Evolutionary conservation across 1,140 invertebrate species (phyloP).

Genomic region (Arctopsyche grandis): DNA sequence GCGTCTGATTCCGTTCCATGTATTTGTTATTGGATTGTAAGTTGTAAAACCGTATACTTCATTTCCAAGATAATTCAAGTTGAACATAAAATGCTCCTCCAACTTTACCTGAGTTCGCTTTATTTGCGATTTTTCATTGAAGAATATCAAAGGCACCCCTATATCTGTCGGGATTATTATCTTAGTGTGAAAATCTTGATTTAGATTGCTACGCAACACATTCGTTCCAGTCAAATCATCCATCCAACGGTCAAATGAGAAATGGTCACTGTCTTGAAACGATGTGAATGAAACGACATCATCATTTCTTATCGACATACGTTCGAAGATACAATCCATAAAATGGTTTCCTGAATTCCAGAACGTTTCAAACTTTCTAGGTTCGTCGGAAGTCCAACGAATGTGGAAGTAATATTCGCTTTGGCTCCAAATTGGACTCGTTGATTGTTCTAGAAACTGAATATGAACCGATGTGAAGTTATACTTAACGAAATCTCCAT

Average conservation of each 20-base stretch:
- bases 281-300: background rate
- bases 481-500: slow-evolving; percentile 29
- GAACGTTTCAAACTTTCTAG: too few species aligned
- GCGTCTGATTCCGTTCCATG: slow-evolving; percentile 59
- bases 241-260: too few species aligned
- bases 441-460: slow-evolving; percentile 35
- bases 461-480: slow-evolving; percentile 36
- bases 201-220: background rate
- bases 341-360: too few species aligned
- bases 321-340: too few species aligned
- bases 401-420: slow-evolving; percentile 27
- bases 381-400: background rate
- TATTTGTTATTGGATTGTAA: slow-evolving; percentile 60
- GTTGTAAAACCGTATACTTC: slow-evolving; percentile 55
- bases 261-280: background rate
- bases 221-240: background rate
- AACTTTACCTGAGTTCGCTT: slow-evolving; percentile 46
- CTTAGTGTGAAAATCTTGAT: slow-evolving; percentile 40
- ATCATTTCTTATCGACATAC: background rate
- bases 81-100: background rate
- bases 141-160: slow-evolving; percentile 60
- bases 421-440: slow-evolving; percentile 31
- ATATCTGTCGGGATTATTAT: slow-evolving; percentile 59
- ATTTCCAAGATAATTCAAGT: slow-evolving; percentile 22
- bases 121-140: slow-evolving; percentile 55